Evolutionary conservation across 2,797 vertebrate genomes (phyloP), one percentile per base, ranked within the genome.

Genomic region (Limosa lapponica): DNA sequence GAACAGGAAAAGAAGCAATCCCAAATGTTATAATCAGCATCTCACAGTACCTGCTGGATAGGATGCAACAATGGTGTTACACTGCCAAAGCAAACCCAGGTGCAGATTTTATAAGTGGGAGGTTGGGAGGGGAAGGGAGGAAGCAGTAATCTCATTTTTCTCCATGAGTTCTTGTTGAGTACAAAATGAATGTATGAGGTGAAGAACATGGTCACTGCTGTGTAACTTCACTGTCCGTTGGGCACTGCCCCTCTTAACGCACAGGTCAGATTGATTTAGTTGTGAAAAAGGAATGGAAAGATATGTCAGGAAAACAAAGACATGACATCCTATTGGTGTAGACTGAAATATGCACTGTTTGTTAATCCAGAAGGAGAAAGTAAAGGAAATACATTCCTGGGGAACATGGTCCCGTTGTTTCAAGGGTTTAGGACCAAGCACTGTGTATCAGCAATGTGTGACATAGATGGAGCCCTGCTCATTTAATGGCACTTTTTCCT

Each of bases 141-240:
- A 44, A 82, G 8, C 3, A 1, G 11, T 25, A 52, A 44, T 49
- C 17, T 59, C 25, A n/a, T 86, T 90, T 90, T 94, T 85, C 32
- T 62, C 12, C 16, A 15, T 1, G 4, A 52, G 16, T 37, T 23
- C 18, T 89, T 1, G 0, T 3, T 55, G 39, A 66, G 25, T 24
- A 11, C 16, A 55, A 11, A 39, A 52, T 0, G 1, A 82, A 17
- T 3, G 2, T 36, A 18, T 2, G 1, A 19, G n/a, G 17, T 66
- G 55, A 43, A 36, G 71, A 89, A 43, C 11, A 16, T 1, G 52
- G 57, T 34, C 15, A 13, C 51, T 39, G 27, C 28, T 4, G 0
- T 49, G 14, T 48, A 64, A 70, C 39, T 82, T 54, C 64, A 37
- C 20, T 37, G 10, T 36, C 66, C 12, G 2, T 44, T 0, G 1